These are phyloP conservation scores for Tinea pellionella DNA, from an alignment of 2,888 invertebrate species.

Conservation along the genomic window DNA sequence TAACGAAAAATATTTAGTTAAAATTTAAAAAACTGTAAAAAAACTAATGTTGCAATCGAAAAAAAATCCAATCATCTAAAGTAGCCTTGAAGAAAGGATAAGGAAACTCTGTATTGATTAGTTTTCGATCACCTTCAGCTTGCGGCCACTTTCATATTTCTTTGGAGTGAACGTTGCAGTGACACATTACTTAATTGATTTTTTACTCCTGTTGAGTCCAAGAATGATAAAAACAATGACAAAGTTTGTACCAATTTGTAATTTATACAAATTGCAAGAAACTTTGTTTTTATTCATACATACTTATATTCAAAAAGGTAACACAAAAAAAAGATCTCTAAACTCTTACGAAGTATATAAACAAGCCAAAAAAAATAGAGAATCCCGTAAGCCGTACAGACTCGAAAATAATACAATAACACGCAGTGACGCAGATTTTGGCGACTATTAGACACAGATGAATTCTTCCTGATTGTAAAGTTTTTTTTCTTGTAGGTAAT, in stretches of 20 bases:
- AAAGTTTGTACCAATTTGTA: too few species aligned
- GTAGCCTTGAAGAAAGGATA: background rate
- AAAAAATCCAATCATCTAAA: background rate
- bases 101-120: background rate
- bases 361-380: too few species aligned
- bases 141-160: background rate
- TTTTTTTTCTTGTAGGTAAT: background rate
- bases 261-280: too few species aligned
- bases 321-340: too few species aligned
- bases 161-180: background rate
- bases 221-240: background rate
- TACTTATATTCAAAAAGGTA: too few species aligned
- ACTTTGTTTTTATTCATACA: too few species aligned
- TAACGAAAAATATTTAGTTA: background rate
- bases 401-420: background rate
- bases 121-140: background rate
- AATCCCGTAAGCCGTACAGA: too few species aligned
- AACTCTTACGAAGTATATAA: too few species aligned
- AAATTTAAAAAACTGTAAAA: background rate
- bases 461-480: background rate
- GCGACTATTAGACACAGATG: background rate
- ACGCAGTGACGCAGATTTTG: background rate
- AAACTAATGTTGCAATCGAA: background rate
- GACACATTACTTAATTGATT: background rate
- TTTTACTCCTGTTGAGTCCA: background rate